Conservation (phyloP, 2,797 vertebrate genomes). For the Labeo calbasu region DNA sequence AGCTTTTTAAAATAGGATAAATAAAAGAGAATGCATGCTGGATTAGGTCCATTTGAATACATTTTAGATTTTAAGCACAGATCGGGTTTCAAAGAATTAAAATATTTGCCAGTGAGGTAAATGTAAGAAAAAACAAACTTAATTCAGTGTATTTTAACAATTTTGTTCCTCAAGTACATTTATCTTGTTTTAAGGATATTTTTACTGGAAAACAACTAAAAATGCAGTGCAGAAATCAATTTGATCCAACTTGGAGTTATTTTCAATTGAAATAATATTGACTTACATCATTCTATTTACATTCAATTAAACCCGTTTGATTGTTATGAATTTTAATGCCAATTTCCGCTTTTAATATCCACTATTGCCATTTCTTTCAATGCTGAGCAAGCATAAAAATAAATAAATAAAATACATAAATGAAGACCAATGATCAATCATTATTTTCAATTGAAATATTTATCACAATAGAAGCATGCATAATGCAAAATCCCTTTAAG, state of each 20-base stretch:
- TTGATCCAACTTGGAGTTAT: not conserved
- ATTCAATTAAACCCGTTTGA: not conserved
- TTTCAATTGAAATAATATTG: not conserved
- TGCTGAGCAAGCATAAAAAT: not conserved
- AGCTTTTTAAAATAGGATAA: not conserved
- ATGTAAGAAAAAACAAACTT: not conserved
- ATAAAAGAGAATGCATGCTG: not conserved
- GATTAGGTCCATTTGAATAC: not conserved
- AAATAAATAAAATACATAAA: not conserved
- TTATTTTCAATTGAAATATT: not conserved
- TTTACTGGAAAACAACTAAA: not conserved
- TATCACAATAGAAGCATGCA: slow-evolving; percentile 21
- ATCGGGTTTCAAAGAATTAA: not conserved
- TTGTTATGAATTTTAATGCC: not conserved
- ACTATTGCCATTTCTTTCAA: not conserved
- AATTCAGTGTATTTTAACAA: not conserved
- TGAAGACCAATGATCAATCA: not conserved
- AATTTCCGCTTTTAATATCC: not conserved
- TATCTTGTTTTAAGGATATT: not conserved
- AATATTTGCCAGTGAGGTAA: not conserved
- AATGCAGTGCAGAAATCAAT: not conserved
- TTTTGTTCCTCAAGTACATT: not conserved
- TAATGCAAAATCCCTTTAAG: not conserved
- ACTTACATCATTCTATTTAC: no score
- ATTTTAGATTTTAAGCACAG: not conserved